Evolutionary conservation across 2,888 invertebrate species (phyloP), one percentile per base, ranked within the genome.

Genomic region (Branchipolynoe longqiensis): DNA sequence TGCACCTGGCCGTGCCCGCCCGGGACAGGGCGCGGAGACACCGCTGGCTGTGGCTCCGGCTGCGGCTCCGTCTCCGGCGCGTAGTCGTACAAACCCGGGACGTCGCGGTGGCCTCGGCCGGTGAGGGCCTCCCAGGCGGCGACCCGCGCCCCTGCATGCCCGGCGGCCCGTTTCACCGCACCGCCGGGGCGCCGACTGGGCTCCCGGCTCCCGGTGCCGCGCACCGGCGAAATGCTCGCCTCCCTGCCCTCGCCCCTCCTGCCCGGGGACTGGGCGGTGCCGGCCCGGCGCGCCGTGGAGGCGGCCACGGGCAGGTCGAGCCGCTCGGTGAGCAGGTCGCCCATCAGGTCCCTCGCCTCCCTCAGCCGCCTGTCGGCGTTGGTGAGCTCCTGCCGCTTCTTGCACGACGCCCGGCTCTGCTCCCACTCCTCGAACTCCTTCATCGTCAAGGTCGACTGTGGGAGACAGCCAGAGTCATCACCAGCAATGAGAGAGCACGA

Each of bases 331-430:
- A 92, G 85, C 18, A 91, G 90, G 59, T 91, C 91, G 48, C 90
- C 91, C 85, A 92, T 89, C 33, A 92, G 89, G 59, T 89, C 86
- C 83, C 90, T 90, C 4, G 92, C 92, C 31, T 91, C 91, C 41
- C 87, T 85, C 28, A 91, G 82, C 36, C 92, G 89, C 73, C 88
- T 89, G 25, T 87, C 87, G 89, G 90, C 90, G 85, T 89, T 87
- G 40, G 88, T 87, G 64, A 88, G 85, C 18, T 86, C 88, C 84
- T 85, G 78, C 1, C 59, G 64, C 40, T 89, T 89, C 14, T 91
- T 87, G 1, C 87, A 87, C 59, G 88, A 89, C 54, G 89, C 87
- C 38, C 86, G 64, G 14, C 73, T 83, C 22, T 82, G 56, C 85
- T 85, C 84, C 36, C 48, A 83, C 41, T 82, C 85, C 58, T 84